These are phyloP conservation scores for Coilia nasus DNA, from an alignment of 2,797 vertebrate genomes.

Conservation along the genomic window DNA sequence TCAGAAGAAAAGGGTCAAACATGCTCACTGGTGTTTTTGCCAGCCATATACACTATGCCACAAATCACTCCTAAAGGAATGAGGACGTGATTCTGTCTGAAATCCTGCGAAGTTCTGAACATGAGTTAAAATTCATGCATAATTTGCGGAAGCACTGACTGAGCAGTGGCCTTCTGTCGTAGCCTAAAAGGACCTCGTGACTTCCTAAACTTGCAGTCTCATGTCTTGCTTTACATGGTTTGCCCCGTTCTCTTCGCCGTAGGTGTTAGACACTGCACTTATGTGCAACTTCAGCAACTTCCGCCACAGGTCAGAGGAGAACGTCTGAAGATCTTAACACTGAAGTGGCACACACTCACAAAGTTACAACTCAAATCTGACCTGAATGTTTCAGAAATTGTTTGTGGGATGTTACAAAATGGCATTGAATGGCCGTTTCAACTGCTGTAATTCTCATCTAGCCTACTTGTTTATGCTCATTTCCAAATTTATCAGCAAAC, in stretches of 20 bases:
- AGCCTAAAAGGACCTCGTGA: background rate
- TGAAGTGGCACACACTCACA: background rate
- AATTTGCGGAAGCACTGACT: background rate
- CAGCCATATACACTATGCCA: no score
- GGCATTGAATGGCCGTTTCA: background rate
- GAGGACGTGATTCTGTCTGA: no score
- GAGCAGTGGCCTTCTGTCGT: background rate
- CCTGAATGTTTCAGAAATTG: background rate
- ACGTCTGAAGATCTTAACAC: background rate
- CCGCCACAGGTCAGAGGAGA: background rate
- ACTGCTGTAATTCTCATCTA: background rate
- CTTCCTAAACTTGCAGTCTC: background rate
- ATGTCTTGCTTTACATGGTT: background rate
- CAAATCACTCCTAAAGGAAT: no score
- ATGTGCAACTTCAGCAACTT: background rate
- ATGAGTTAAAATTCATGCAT: background rate
- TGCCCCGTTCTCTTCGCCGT: background rate
- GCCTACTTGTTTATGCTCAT: background rate
- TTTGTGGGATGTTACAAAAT: background rate
- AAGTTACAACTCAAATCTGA: background rate
- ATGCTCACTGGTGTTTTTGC: background rate
- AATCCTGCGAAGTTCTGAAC: no score
- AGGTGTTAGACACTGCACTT: conserved; percentile 4
- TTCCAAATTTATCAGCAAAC: background rate
- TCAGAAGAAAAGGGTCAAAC: background rate